phyloP scores from a whole-genome alignment of 2,113 vertebrate species.

The Pygoscelis adeliae region DNA sequence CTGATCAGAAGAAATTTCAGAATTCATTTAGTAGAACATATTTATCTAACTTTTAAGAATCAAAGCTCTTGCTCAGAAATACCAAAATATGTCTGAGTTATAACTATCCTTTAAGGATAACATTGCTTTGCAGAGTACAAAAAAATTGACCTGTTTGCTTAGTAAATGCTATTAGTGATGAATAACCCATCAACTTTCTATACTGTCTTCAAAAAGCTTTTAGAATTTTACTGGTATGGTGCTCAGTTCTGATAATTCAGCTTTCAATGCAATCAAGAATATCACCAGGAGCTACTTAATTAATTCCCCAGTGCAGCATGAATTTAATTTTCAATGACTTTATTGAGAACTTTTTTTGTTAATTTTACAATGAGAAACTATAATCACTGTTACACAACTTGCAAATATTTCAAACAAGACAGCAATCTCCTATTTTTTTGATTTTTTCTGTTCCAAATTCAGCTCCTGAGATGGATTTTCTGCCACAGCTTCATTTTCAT shows the following conservation, averaged over 20 bases:
- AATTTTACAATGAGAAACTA: constrained; percentile 78
- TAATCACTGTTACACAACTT: constrained; percentile 65
- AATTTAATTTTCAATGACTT: constrained; percentile 75
- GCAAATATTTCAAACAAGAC: constrained; percentile 65
- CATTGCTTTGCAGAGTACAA: not conserved
- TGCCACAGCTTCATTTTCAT: constrained; percentile 80
- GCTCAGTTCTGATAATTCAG: constrained; percentile 31
- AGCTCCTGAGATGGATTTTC: constrained; percentile 76
- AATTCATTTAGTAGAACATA: not conserved
- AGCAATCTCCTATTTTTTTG: constrained; percentile 72
- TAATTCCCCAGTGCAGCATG: constrained; percentile 58
- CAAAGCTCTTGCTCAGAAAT: constrained; percentile 28
- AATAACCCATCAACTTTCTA: constrained; percentile 29
- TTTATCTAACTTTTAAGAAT: constrained; percentile 35
- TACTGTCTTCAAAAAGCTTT: not conserved
- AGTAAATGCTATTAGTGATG: constrained; percentile 37
- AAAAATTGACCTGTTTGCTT: constrained; percentile 17
- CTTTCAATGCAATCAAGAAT: constrained; percentile 42
- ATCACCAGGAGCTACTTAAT: constrained; percentile 62
- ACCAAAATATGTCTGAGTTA: not conserved
- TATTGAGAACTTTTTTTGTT: constrained; percentile 75
- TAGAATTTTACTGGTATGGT: not conserved
- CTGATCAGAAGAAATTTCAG: not conserved
- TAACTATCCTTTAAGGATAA: constrained; percentile 48
- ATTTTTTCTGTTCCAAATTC: constrained; percentile 75